Percentiles rank a stretch among this genome's conserved stretches.
Conservation (phyloP, 2,797 vertebrate genomes). For the Austrolebias charrua region DNA sequence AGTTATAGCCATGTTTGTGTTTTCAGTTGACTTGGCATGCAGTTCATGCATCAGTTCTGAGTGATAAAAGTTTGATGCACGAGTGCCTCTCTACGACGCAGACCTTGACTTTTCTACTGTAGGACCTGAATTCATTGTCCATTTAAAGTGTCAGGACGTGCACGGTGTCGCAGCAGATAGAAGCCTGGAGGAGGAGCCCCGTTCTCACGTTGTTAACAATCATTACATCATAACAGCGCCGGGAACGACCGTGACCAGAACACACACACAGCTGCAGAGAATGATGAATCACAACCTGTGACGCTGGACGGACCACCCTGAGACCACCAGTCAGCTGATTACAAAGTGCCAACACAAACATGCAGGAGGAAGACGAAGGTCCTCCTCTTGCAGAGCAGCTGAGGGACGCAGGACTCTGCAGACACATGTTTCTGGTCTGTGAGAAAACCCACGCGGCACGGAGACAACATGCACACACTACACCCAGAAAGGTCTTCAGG, state of each 20-base stretch:
- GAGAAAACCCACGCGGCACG: too few relatives aligned
- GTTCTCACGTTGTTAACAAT: slow-evolving; percentile 49
- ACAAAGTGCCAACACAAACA: background rate
- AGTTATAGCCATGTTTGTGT: too few relatives aligned
- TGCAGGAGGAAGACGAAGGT: background rate
- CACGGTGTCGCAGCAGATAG: slow-evolving; percentile 26
- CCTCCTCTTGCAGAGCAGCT: background rate
- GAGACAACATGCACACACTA: too few relatives aligned
- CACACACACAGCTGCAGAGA: slow-evolving; percentile 30
- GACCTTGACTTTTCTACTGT: slow-evolving; percentile 63
- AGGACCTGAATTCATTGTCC: slow-evolving; percentile 64
- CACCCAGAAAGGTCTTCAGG: too few relatives aligned
- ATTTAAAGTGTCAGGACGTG: slow-evolving; percentile 42
- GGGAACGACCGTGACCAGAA: slow-evolving; percentile 40
- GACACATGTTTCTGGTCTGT: background rate
- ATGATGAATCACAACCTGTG: slow-evolving; percentile 45
- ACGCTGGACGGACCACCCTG: slow-evolving; percentile 47
- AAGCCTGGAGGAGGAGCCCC: slow-evolving; percentile 29
- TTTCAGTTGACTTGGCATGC: background rate
- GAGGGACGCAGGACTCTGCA: background rate
- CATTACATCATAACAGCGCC: slow-evolving; percentile 61
- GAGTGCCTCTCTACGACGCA: slow-evolving; percentile 31
- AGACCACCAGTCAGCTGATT: background rate
- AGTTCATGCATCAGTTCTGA: slow-evolving; percentile 8
- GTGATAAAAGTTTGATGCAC: slow-evolving; percentile 34